phyloP scores from a whole-genome alignment of 2,797 vertebrate species.

The Sebastes vulpes region DNA sequence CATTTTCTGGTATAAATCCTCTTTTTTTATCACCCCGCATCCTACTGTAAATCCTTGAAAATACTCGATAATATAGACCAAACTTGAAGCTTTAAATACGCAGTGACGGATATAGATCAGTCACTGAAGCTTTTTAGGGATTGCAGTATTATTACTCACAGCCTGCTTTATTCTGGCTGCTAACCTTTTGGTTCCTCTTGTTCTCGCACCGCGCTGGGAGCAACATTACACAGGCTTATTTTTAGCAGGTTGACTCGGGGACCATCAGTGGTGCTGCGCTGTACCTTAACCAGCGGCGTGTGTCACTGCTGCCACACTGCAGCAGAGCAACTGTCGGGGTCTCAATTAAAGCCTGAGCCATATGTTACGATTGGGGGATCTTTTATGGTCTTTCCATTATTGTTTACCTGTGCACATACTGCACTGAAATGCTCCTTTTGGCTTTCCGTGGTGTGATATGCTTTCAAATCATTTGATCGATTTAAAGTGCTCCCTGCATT shows the following conservation, averaged over 20 bases:
- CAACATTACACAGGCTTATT: conserved; percentile 74
- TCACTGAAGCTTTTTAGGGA: conserved; percentile 12
- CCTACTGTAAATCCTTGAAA: not conserved
- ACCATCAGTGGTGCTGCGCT: conserved; percentile 46
- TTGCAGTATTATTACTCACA: conserved; percentile 12
- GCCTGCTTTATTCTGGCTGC: conserved; percentile 41
- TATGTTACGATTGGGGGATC: not conserved
- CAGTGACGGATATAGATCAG: not conserved
- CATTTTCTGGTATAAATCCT: not conserved
- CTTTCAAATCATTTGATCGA: not conserved
- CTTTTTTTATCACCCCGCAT: not conserved
- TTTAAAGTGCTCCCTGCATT: not conserved
- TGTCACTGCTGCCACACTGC: conserved; percentile 39
- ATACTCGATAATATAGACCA: not conserved
- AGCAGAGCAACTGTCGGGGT: conserved; percentile 38
- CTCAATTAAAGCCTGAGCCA: conserved; percentile 9
- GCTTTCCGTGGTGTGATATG: not conserved
- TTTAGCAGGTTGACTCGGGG: conserved; percentile 76
- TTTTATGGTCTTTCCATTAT: not conserved
- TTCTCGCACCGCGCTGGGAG: conserved; percentile 48
- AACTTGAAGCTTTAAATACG: not conserved
- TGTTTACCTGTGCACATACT: not conserved
- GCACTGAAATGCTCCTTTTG: not conserved
- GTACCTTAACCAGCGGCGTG: conserved; percentile 39
- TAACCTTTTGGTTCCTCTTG: conserved; percentile 60